A percentile compares a stretch with the other conserved stretches of the same genome.
Evolutionary conservation across 2,888 invertebrate genomes (phyloP).

Genomic region (Eledona agricola): DNA sequence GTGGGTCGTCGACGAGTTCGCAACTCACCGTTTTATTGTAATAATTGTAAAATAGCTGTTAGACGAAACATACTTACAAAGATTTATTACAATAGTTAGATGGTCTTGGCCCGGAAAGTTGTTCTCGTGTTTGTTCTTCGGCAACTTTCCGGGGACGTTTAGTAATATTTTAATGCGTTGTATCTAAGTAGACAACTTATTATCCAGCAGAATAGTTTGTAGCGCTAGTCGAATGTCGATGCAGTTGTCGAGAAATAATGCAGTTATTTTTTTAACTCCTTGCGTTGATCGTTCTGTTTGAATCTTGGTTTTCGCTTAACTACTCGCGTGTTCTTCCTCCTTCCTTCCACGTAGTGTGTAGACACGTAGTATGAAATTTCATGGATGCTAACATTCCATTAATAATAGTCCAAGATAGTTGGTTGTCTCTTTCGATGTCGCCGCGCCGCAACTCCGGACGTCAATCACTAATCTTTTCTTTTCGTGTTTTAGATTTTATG

Average conservation of each 20-base stretch:
- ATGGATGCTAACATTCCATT: conserved; percentile 60
- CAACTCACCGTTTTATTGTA: conserved; percentile 18
- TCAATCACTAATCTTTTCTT: conserved; percentile 54
- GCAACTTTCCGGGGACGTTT: conserved; percentile 24
- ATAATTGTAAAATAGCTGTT: conserved; percentile 29
- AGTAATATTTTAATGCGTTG: conserved; percentile 29
- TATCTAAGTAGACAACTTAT: conserved; percentile 16
- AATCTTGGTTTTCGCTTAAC: conserved; percentile 25
- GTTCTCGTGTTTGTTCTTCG: conserved; percentile 6
- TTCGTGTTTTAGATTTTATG: conserved; percentile 91
- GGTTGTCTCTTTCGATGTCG: conserved; percentile 45
- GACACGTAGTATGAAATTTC: conserved; percentile 63
- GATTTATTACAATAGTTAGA: conserved; percentile 26
- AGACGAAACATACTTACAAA: conserved; percentile 25
- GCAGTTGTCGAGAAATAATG: conserved; percentile 47
- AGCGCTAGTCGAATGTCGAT: conserved; percentile 52
- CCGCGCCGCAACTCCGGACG: conserved; percentile 35
- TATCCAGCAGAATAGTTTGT: too few relatives aligned
- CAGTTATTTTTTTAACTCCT: conserved; percentile 31
- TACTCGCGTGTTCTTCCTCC: conserved; percentile 27
- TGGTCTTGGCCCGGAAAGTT: conserved; percentile 20
- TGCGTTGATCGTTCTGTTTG: conserved; percentile 36
- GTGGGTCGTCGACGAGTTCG: conserved; percentile 18
- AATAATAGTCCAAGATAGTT: conserved; percentile 41
- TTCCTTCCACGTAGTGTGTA: conserved; percentile 45